Evolutionary conservation across 2,113 vertebrate species (phyloP), one percentile per base, ranked within the genome.

Genomic region (Otis tarda): DNA sequence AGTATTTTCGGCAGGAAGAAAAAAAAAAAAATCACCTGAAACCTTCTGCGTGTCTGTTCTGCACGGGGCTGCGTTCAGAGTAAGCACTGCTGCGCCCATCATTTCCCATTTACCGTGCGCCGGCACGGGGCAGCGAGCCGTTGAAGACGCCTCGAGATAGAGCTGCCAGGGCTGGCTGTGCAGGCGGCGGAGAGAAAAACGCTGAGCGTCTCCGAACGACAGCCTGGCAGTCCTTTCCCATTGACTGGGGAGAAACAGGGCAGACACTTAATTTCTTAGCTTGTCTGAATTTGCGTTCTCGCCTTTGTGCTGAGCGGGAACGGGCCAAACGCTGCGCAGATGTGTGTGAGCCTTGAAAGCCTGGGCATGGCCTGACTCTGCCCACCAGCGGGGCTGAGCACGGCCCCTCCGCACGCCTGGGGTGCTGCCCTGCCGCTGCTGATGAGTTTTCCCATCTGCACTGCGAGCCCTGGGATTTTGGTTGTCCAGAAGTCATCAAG

Each of bases 181-280:
- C 68, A 65, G 79, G 88, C 92, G 87, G 49, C 6, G 77, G 61
- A 60, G 77, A 76, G 83, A 61, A 92, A 83, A 94, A 88, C 77
- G n/a, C 25, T 68, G 63, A 87, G 57, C 71, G 31, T 61, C 80
- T 81, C 56, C 13, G 10, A 77, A 78, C 86, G 60, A 63, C 67
- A 69, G 27, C 56, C 84, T 91, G 93, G 67, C 83, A 89, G 80
- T 74, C 84, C 87, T 64, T 93, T 89, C 89, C 87, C 53, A 39
- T 9, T 53, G 69, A 76, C 89, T 94, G 83, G 65, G 60, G 81
- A 81, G 84, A 75, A 84, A 47, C 52, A 68, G 81, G 63, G 77
- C 84, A 78, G 93, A 60, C 77, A 68, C 69, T 39, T 92, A 8
- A 94, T 95, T 95, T 93, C 91, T 84, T 68, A 45, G 56, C 39